Evolutionary conservation across 2,797 vertebrate genomes (phyloP), one percentile per base, ranked within the genome.

Genomic region (Enteromius argenteus): DNA sequence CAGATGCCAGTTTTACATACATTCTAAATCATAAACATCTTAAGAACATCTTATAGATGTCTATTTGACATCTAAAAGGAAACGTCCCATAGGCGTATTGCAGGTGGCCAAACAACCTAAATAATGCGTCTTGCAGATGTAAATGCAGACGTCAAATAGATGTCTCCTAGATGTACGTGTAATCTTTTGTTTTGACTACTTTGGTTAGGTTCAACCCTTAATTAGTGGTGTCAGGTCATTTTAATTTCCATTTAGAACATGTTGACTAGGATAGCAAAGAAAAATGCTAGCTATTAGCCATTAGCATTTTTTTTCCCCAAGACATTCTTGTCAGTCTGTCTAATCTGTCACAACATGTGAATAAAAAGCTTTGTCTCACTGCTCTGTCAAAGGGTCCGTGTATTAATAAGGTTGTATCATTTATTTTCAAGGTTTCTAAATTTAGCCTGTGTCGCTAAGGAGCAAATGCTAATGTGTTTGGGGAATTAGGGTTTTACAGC

Each of bases 391-490:
- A 66, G 0, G 0, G 10, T 11, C n/a, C 21, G 0, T 23, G 19
- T 21, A n/a, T 46, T 71, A 71, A 58, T 46, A 84, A 37, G 15
- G 39, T 30, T 71, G 30, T 64, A 62, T 84, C 53, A 64, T 79
- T 62, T 51, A 49, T 78, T 84, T 77, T 49, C 15, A 64, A 27
- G 67, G 75, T 49, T 72, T 84, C 42, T 49, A 79, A 68, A 53
- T 79, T 79, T 79, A 72, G 53, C 67, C 69, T 39, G 49, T 76
- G 76, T 51, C 14, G 32, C 60, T 72, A 21, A 30, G 71, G 44
- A 72, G 21, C 2, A 27, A 53, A 84, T 80, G 27, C 27, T 85
- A 77, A 85, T 83, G 60, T 80, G 35, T 60, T 79, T 75, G 39
- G 79, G 30, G 74, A 73, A 79, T 69, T 23, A 80, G 15, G 17